Evolutionary conservation across 2,888 invertebrate species (phyloP).

Genomic region (Coecobrya sp.): DNA sequence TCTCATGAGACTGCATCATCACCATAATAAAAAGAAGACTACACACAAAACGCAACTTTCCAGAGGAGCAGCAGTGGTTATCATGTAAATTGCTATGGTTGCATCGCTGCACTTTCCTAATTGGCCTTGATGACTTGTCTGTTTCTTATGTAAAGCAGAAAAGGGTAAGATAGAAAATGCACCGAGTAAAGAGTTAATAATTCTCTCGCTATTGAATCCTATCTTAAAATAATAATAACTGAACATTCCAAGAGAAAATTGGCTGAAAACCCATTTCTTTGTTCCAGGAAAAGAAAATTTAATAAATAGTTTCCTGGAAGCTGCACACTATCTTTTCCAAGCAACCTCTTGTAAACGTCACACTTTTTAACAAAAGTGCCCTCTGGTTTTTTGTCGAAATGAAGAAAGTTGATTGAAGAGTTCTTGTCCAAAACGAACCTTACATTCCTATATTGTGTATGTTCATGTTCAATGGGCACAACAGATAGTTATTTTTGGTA

Average conservation of each 20-base stretch:
- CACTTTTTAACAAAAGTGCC: neutral
- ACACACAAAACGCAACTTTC: neutral
- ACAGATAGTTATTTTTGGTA: constrained; percentile 14
- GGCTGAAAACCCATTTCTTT: constrained; percentile 22
- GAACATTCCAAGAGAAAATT: constrained; percentile 12
- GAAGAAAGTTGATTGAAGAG: constrained; percentile 23
- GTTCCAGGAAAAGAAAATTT: constrained; percentile 34
- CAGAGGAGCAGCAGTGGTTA: neutral
- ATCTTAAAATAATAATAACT: constrained; percentile 28
- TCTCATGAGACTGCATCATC: constrained; percentile 3
- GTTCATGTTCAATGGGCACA: constrained; percentile 8
- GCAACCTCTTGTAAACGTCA: neutral
- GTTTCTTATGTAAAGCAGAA: constrained; percentile 24
- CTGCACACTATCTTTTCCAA: neutral
- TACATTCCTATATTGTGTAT: neutral
- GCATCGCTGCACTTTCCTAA: constrained; percentile 74
- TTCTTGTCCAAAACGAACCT: neutral
- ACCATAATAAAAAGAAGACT: neutral
- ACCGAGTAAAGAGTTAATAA: neutral
- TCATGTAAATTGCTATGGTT: constrained; percentile 55
- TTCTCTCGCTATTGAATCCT: neutral
- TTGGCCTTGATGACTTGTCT: constrained; percentile 65
- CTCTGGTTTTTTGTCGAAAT: neutral
- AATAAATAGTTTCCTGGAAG: constrained; percentile 5
- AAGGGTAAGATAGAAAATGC: neutral